Percentiles rank a stretch among this genome's conserved stretches.
Evolutionary conservation across 2,113 vertebrate genomes (phyloP).

Genomic region (Chelonoidis abingdonii): DNA sequence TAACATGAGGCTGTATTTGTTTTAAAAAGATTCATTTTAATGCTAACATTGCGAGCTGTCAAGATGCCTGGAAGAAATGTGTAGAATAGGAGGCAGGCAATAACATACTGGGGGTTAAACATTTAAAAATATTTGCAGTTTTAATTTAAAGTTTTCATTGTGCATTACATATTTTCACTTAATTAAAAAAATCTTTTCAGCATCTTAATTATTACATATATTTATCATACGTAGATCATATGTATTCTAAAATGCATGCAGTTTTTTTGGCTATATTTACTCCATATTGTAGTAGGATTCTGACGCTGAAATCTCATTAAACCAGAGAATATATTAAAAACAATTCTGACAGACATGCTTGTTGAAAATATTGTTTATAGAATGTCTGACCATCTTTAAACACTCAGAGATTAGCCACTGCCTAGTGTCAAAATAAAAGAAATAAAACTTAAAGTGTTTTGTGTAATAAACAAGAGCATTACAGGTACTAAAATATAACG

Average conservation of each 20-base stretch:
- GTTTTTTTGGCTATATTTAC: slow-evolving; percentile 64
- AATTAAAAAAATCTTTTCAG: slow-evolving; percentile 19
- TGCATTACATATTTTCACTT: neutral
- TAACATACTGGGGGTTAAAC: slow-evolving; percentile 29
- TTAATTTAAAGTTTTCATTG: slow-evolving; percentile 25
- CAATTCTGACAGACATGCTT: neutral
- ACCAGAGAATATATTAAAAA: slow-evolving; percentile 12
- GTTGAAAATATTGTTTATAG: slow-evolving; percentile 24
- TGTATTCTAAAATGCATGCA: neutral
- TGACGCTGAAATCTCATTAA: slow-evolving; percentile 11
- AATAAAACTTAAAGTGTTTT: neutral
- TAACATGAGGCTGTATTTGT: neutral
- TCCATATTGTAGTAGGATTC: slow-evolving; percentile 60
- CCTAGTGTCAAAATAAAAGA: neutral
- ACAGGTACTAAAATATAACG: fast-evolving
- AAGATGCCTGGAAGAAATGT: neutral
- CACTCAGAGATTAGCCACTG: neutral
- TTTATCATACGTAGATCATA: slow-evolving; percentile 40
- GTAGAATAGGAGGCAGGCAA: neutral
- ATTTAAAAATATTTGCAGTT: slow-evolving; percentile 36
- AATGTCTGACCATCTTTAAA: neutral
- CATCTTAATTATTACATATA: slow-evolving; percentile 69
- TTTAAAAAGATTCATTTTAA: neutral
- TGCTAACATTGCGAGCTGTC: slow-evolving; percentile 14
- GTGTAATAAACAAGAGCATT: neutral